Conservation (phyloP, 1,140 invertebrate species). For the Melitaea cinxia region DNA sequence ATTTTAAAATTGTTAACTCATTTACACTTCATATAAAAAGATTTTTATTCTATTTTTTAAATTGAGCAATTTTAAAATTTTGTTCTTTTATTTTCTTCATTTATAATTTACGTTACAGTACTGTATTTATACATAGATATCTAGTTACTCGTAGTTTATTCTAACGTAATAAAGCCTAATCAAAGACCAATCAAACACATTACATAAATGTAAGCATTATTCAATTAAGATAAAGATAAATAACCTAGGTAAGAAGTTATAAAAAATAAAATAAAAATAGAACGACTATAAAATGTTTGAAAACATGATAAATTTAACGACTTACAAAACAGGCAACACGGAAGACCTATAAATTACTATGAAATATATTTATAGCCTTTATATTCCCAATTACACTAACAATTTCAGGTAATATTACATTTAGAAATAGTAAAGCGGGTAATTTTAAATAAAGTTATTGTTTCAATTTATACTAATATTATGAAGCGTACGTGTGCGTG, state of each 20-base stretch:
- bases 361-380: conserved; percentile 4
- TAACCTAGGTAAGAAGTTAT: not conserved
- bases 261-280: not conserved
- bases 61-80: too few species aligned
- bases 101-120: too few species aligned
- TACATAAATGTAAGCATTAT: not conserved
- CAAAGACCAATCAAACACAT: too few species aligned
- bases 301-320: conserved; percentile 10
- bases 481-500: too few species aligned
- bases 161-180: too few species aligned
- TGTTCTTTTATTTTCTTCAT: too few species aligned
- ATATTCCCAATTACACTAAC: not conserved
- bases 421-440: not conserved
- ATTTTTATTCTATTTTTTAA: too few species aligned
- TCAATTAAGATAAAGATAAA: not conserved
- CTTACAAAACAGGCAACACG: conserved; percentile 4
- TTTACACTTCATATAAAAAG: too few species aligned
- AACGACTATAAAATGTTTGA: conserved; percentile 8
- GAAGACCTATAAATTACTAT: conserved; percentile 10
- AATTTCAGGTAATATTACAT: not conserved
- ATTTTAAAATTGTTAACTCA: too few species aligned
- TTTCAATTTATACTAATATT: too few species aligned
- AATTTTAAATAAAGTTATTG: not conserved
- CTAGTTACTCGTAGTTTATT: too few species aligned
- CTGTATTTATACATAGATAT: too few species aligned